These are phyloP conservation scores for Macquaria australasica DNA, from an alignment of 2,113 vertebrate species.

Conservation along the genomic window DNA sequence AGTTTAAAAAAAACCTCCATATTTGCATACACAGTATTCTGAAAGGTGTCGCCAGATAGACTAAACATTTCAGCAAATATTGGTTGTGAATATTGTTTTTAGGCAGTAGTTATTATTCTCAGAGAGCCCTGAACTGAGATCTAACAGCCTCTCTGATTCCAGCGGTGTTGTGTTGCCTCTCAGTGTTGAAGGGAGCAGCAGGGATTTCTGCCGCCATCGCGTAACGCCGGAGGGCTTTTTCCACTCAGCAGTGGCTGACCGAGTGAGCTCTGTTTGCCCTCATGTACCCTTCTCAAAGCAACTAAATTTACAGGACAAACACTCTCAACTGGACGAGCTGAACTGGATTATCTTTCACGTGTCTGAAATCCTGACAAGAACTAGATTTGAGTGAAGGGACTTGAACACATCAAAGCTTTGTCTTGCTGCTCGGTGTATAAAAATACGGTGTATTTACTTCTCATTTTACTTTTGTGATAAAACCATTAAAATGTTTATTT, in stretches of 20 bases:
- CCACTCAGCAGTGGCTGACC: slow-evolving; percentile 49
- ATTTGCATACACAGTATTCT: neutral
- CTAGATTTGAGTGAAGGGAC: neutral
- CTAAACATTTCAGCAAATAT: neutral
- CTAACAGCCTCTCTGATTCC: slow-evolving; percentile 39
- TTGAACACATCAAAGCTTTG: neutral
- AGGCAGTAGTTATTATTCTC: slow-evolving; percentile 1
- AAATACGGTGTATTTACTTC: neutral
- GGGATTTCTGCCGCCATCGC: slow-evolving; percentile 48
- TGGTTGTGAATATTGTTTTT: neutral
- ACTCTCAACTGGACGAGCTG: slow-evolving; percentile 22
- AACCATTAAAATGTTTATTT: neutral
- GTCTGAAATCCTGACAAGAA: neutral
- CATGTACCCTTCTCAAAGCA: slow-evolving; percentile 38
- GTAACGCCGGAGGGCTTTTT: slow-evolving; percentile 66
- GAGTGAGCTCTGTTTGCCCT: slow-evolving; percentile 50
- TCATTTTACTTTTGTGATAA: neutral
- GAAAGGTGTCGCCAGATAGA: neutral
- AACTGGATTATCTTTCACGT: neutral
- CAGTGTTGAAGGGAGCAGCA: slow-evolving; percentile 48
- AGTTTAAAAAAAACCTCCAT: neutral
- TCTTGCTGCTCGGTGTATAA: too few species aligned
- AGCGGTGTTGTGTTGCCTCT: slow-evolving; percentile 49
- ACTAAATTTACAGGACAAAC: slow-evolving; percentile 30
- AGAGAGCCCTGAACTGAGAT: slow-evolving; percentile 27